Conservation (phyloP, 2,113 vertebrate species). For the Felis chaus region DNA sequence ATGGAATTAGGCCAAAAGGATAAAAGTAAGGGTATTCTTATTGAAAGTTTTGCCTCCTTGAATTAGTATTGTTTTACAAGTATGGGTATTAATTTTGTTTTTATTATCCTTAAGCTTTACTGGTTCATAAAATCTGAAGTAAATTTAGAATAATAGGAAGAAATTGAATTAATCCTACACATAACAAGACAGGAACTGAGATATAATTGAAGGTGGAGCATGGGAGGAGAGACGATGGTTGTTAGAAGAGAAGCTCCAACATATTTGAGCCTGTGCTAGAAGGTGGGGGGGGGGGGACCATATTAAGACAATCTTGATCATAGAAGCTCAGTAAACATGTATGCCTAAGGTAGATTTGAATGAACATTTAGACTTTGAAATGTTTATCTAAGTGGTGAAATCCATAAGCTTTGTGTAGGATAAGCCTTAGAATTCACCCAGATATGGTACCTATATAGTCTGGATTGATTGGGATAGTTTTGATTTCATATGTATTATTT, state of each 20-base stretch:
- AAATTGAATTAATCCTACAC: background rate
- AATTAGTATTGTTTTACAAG: background rate
- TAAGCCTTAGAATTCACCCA: background rate
- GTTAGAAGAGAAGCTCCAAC: background rate
- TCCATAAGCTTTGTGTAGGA: background rate
- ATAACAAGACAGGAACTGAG: background rate
- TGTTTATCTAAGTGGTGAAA: slow-evolving; percentile 13
- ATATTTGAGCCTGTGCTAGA: slow-evolving; percentile 21
- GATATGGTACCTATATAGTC: background rate
- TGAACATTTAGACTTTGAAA: background rate
- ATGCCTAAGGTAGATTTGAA: background rate
- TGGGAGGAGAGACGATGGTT: background rate
- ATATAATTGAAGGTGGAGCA: background rate
- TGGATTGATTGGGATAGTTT: background rate
- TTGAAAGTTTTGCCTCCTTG: background rate
- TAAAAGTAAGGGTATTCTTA: background rate
- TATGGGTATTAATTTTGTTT: background rate
- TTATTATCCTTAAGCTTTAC: background rate
- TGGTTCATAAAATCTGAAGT: slow-evolving; percentile 16
- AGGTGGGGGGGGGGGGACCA: background rate
- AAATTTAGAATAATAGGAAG: slow-evolving; percentile 19
- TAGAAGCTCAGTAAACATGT: background rate
- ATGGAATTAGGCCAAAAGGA: background rate
- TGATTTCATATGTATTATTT: background rate
- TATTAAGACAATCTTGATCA: background rate